Conservation (phyloP, 2,797 vertebrate species). For the Manis javanica region DNA sequence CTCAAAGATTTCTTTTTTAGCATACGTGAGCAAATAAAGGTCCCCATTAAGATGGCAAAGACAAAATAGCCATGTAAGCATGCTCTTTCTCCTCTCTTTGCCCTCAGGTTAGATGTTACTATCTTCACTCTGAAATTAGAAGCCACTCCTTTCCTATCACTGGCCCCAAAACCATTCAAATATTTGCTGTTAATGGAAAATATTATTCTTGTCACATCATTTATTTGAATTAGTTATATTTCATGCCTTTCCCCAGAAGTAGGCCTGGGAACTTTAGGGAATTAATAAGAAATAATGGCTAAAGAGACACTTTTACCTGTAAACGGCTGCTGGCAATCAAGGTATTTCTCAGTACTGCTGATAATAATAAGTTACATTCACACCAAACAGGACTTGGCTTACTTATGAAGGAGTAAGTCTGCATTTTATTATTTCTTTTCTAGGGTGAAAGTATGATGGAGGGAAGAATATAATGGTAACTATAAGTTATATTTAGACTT, state of each 20-base stretch:
- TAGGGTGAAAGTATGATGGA: not conserved
- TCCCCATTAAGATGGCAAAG: not conserved
- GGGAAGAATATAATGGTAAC: not conserved
- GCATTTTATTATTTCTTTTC: not conserved
- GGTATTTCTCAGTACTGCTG: not conserved
- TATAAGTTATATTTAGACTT: not conserved
- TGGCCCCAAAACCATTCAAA: not conserved
- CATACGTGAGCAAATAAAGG: not conserved
- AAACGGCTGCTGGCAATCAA: not conserved
- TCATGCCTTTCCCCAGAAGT: not conserved
- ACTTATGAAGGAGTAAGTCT: not conserved
- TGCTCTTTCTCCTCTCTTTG: not conserved
- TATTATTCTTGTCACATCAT: not conserved
- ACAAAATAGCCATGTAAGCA: not conserved
- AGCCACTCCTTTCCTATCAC: not conserved
- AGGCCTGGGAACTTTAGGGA: not conserved
- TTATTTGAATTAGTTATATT: not conserved
- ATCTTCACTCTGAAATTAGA: not conserved
- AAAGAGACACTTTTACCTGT: not conserved
- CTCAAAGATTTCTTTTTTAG: not conserved
- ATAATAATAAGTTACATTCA: not conserved
- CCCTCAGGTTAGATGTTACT: not conserved
- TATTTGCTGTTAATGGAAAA: not conserved
- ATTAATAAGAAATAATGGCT: not conserved
- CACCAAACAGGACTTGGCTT: not conserved